phyloP scores from a whole-genome alignment of 2,888 invertebrate species.

The Stomorhina lunata region DNA sequence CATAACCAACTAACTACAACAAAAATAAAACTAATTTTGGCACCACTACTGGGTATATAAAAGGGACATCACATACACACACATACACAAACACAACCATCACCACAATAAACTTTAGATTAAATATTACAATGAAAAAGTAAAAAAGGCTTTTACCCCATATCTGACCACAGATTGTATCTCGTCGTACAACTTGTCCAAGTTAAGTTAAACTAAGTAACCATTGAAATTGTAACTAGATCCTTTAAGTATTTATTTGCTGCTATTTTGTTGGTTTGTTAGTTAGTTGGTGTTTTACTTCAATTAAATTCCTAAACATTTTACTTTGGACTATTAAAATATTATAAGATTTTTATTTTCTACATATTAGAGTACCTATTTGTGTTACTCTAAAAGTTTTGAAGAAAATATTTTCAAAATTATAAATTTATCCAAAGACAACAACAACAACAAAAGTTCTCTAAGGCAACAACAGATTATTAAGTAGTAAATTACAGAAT shows the following conservation, averaged over 20 bases:
- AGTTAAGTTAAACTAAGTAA: background rate
- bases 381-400: too few species aligned
- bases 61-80: slow-evolving; percentile 4
- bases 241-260: slow-evolving; percentile 17
- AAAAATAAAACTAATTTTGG: slow-evolving; percentile 45
- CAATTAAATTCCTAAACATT: slow-evolving; percentile 19
- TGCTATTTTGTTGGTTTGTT: background rate
- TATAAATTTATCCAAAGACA: too few species aligned
- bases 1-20: background rate
- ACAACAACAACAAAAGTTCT: too few species aligned
- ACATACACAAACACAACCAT: slow-evolving; percentile 1
- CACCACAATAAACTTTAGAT: slow-evolving; percentile 45
- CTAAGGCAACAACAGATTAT: slow-evolving; percentile 10
- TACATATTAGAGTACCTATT: too few species aligned
- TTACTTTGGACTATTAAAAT: slow-evolving; percentile 1
- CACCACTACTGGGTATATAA: slow-evolving; percentile 9
- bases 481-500: slow-evolving; percentile 35
- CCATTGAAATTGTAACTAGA: slow-evolving; percentile 5
- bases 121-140: slow-evolving; percentile 27
- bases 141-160: background rate
- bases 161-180: background rate
- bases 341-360: background rate
- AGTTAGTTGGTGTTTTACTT: slow-evolving; percentile 11
- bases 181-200: background rate
- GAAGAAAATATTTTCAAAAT: too few species aligned